Conservation (phyloP, 2,888 invertebrate genomes). For the Bhutanitis thaidina region DNA sequence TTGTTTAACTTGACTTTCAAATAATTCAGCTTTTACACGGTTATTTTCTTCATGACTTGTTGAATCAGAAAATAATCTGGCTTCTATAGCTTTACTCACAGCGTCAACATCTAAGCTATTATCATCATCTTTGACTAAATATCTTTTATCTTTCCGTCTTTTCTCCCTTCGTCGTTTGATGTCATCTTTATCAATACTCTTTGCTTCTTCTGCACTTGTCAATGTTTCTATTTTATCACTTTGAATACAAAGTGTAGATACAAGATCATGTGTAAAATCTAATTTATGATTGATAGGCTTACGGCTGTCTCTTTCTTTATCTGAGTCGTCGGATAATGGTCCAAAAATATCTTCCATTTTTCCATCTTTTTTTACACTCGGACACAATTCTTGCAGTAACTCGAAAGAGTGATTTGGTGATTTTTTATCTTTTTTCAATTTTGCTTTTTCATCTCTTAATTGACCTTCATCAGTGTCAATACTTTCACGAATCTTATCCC, state of each 20-base stretch:
- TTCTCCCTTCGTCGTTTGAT: slow-evolving; percentile 81
- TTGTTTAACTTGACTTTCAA: slow-evolving; percentile 42
- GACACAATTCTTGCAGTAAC: slow-evolving; percentile 39
- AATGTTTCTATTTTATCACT: slow-evolving; percentile 32
- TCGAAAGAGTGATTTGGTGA: slow-evolving; percentile 45
- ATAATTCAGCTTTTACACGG: slow-evolving; percentile 49
- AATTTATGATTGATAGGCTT: slow-evolving; percentile 38
- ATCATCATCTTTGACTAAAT: slow-evolving; percentile 82
- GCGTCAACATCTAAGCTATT: slow-evolving; percentile 90
- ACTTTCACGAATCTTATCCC: slow-evolving; percentile 79
- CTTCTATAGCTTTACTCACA: slow-evolving; percentile 90
- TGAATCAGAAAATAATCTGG: slow-evolving; percentile 86
- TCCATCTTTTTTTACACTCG: slow-evolving; percentile 82
- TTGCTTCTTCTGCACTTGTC: slow-evolving; percentile 40
- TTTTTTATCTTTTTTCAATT: slow-evolving; percentile 80
- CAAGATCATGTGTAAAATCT: slow-evolving; percentile 45
- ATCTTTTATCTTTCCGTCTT: slow-evolving; percentile 82
- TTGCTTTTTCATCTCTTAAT: slow-evolving; percentile 70
- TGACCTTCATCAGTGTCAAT: slow-evolving; percentile 65
- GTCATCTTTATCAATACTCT: slow-evolving; percentile 72
- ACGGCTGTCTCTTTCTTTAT: slow-evolving; percentile 45
- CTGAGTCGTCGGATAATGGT: slow-evolving; percentile 88
- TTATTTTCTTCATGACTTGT: slow-evolving; percentile 31
- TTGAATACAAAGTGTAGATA: slow-evolving; percentile 30
- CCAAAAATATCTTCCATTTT: slow-evolving; percentile 95